Base-by-base conservation (phyloP, 2,797 vertebrate species). In the Macroramphosus scolopax region DNA sequence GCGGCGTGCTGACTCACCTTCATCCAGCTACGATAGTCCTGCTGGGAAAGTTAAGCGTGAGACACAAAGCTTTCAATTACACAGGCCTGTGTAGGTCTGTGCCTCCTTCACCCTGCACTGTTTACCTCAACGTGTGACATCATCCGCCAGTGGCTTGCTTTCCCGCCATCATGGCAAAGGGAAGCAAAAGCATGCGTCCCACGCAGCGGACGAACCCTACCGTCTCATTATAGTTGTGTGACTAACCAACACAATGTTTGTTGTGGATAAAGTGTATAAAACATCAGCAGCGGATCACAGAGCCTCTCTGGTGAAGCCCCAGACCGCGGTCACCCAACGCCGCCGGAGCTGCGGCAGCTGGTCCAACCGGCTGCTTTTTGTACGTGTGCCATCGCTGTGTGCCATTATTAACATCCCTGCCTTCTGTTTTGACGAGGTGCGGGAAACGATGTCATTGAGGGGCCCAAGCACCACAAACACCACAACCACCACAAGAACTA, bases 381-480 rank as follows among this genome's bases (percentile, higher is more conserved):
- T 43, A 49, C 32, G 8, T 30, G 31, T 20, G 9, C 30, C 18
- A 2, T 50, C 13, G 44, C 17, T 63, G 51, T 69, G 64, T 75
- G 40, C 64, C 79, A 67, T 74, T 52, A 86, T 83, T 89, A 86
- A 88, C 35, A 55, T 53, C 53, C 44, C 31, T 44, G 49, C 67
- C 70, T 75, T 86, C 47, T 89, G 57, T 88, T 85, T 81, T 77
- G 74, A 77, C 17, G 75, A 90, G 87, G 83, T 87, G 71, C 84
- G 78, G 90, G 86, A 84, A 90, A 93, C 4, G 92, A 97, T 71
- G 94, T 95, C 63, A 88, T 91, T 38, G 83, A 93, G 78, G 93
- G 91, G 80, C 77, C 89, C 59, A 93, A 90, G 78, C 63, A 89
- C 67, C 70, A 92, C 85, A 95, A 90, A 64, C 75, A 89, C 59